phyloP scores from a whole-genome alignment of 2,888 invertebrate species.

The Dicyrtomina minuta region DNA sequence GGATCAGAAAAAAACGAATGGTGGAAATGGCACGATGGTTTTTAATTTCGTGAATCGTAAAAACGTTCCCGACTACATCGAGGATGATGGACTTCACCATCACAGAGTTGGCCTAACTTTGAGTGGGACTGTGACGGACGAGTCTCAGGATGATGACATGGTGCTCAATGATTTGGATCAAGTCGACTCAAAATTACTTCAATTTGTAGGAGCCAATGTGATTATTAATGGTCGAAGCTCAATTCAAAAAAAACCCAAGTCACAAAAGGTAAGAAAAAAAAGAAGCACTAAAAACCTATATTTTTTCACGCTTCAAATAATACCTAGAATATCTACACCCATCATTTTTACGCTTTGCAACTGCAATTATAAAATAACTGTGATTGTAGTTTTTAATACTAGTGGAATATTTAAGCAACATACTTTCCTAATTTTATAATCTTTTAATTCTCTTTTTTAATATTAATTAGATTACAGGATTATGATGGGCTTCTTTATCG shows the following conservation, averaged over 20 bases:
- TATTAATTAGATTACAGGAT: no score
- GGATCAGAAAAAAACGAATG: constrained; percentile 47
- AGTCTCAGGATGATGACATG: constrained; percentile 48
- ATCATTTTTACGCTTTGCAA: neutral
- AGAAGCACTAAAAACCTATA: no score
- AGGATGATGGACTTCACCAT: constrained; percentile 73
- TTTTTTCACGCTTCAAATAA: neutral
- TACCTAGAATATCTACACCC: constrained; percentile 1
- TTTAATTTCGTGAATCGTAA: constrained; percentile 86
- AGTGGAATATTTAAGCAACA: no score
- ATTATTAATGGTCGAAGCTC: constrained; percentile 87
- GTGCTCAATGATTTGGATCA: constrained; percentile 38
- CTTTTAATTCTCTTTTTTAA: no score
- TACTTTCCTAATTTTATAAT: no score
- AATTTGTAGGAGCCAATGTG: constrained; percentile 83
- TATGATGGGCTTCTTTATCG: no score
- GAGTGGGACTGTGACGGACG: constrained; percentile 40
- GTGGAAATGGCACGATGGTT: constrained; percentile 64
- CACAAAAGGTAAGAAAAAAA: constrained; percentile 65
- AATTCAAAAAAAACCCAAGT: constrained; percentile 66
- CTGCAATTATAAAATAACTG: neutral
- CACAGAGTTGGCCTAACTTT: constrained; percentile 30
- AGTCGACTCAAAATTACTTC: constrained; percentile 59
- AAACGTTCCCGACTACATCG: constrained; percentile 82
- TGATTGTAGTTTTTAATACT: neutral